Evolutionary conservation across 2,797 vertebrate genomes (phyloP), one percentile per base, ranked within the genome.

Genomic region (Centropyge bicolor): DNA sequence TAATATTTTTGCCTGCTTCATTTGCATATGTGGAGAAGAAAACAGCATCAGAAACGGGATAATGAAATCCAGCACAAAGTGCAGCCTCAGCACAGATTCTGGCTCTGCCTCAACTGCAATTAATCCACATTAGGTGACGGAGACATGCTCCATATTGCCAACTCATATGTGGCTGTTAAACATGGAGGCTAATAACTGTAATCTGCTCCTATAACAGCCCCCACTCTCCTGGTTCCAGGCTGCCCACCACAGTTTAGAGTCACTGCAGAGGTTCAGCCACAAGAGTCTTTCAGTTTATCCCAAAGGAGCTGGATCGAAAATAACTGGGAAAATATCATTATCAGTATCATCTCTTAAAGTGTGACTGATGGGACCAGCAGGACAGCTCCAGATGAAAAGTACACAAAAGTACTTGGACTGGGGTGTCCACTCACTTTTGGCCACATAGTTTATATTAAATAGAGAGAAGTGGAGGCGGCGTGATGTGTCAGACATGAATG

Each of bases 1-100:
- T 59, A 69, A 80, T 66, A 72, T 22, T 31, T 31, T 57, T 20
- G 9, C 22, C 0, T 3, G 9, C 24, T 61, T 81, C 10, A 61
- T 89, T 85, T 80, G 36, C 78, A 75, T 81, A 60, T 46, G 40
- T 55, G 74, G 38, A 27, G 35, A 16, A 60, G 17, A 17, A 43
- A 40, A 14, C 51, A 45, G 59, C 59, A 90, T 84, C 51, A 70
- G 54, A 85, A 87, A 78, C 82, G 87, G 74, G 35, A 17, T 69
- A 73, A 86, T 83, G 27, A 35, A 13, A 31, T 38, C 24, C 80
- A 79, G 74, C 73, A 54, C 36, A 78, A 24, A 51, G 56, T 70
- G 16, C 45, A 70, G 16, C 45, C 11, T 2, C 1, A n/a, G 54
- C 17, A 17, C 35, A 49, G 48, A 6, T n/a, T 62, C 27, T 36